These are phyloP conservation scores for Phylloscopus trochiloides DNA, from an alignment of 2,113 vertebrate genomes.

Conservation along the genomic window DNA sequence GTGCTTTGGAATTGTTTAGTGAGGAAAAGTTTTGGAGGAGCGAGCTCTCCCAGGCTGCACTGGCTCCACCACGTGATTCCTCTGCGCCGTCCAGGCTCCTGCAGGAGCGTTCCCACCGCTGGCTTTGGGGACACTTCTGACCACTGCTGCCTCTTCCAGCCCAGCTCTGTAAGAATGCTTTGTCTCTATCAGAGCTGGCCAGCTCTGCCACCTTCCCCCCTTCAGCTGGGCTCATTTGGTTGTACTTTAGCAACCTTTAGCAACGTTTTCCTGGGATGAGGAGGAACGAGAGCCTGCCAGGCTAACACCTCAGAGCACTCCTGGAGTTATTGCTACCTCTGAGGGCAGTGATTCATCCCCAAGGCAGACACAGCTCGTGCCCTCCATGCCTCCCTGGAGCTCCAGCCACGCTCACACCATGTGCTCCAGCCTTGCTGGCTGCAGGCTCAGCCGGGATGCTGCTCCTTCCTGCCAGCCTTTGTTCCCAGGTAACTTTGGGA, in stretches of 20 bases:
- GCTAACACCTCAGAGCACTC: background rate
- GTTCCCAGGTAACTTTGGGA: background rate
- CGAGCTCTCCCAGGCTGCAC: background rate
- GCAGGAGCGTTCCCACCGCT: background rate
- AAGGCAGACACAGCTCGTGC: background rate
- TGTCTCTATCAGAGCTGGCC: background rate
- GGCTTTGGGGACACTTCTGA: background rate
- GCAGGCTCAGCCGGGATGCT: background rate
- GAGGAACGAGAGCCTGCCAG: background rate
- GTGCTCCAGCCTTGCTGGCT: background rate
- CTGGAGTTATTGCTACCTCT: background rate
- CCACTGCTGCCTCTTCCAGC: background rate
- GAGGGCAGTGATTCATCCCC: background rate
- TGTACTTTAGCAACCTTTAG: background rate
- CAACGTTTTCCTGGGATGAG: background rate
- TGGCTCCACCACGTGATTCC: background rate
- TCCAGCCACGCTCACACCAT: background rate
- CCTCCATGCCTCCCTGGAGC: background rate
- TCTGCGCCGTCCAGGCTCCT: rapidly evolving
- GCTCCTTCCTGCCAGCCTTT: background rate
- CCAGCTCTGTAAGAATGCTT: background rate
- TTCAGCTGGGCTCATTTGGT: background rate
- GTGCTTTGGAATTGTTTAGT: background rate
- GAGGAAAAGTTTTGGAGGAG: background rate
- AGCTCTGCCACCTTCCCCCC: background rate